Evolutionary conservation across 2,113 vertebrate genomes (phyloP), one percentile per base, ranked within the genome.

Genomic region (Barnardius zonarius): DNA sequence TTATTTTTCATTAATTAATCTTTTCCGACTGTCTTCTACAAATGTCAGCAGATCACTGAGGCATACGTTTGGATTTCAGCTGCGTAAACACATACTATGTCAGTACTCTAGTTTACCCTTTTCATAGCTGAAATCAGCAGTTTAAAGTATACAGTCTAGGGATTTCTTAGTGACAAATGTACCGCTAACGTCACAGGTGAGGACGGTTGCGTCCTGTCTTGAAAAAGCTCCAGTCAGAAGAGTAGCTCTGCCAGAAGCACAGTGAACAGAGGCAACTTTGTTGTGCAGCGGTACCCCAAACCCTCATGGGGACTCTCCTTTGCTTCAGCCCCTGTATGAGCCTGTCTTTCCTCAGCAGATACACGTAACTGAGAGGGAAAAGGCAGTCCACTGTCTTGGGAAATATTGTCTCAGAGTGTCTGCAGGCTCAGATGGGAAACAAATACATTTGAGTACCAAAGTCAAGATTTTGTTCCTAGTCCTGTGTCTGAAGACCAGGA

Each of bases 161-260:
- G 64, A 51, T 68, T 75, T 90, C 33, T 31, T 64, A 31, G 35
- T 72, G 73, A 75, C 49, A 86, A 95, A 55, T 54, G 43, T 68
- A 33, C 35, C 9, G 2, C 63, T 80, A 69, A 1, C 55, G 18
- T 59, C 85, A 37, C 28, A 72, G 46, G 48, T 86, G 75, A 80
- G 43, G 54, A 15, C 61, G 27, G 37, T 51, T 77, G 13, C n/a
- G 62, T 59, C 52, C 25, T 78, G 33, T 64, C 33, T 17, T 1
- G 0, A 72, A 79, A 90, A 49, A 46, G 0, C 24, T 73, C 31
- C 18, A 8, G 17, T 22, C 0, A 0, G 44, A 28, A 13, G 0
- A 46, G 59, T 4, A 37, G 7, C 16, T 11, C 4, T 37, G 24
- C 24, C 61, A 52, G 74, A 39, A 66, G 30, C 49, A 35, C 9